Base-by-base conservation (phyloP, 2,113 vertebrate genomes). In the Jaculus jaculus region DNA sequence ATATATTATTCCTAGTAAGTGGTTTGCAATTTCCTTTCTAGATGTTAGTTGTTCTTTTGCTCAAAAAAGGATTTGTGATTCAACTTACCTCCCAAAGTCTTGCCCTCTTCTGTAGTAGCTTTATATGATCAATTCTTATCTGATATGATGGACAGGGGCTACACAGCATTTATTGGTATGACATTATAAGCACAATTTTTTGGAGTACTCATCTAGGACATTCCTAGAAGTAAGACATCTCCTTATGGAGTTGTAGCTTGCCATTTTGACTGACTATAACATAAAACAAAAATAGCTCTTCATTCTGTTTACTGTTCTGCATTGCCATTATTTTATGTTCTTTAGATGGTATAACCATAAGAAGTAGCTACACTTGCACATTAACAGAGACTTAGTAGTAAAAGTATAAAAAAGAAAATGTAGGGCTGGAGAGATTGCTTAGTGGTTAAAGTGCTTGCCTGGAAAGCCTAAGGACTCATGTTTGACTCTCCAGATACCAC, bases 1-100 rank as follows among this genome's bases (percentile, higher is more conserved):
- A 94, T 37, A 95, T 87, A 93, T 92, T 95, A 54, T 34, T 71
- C 39, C 74, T 94, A 92, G 79, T 89, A 90, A 72, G 24, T 93
- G 18, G 74, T 92, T 94, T 92, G 86, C 75, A 26, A 21, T 89
- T 95, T 91, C 66, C 84, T 79, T 92, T 89, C 84, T 91, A 37
- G n/a, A 21, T 87, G 16, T 47, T 73, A n/a, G 66, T 75, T 72
- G 3, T 82, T 94, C 60, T 72, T 91, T 8, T 88, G 60, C 26
- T 65, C 85, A 18, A 16, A 69, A 95, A 84, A 84, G 24, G 8
- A 89, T 90, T 87, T 84, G 34, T 37, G 37, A n/a, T 96, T 92
- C 84, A 66, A 47, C 86, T 51, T 84, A 58, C 15, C n/a, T 71
- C 47, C n/a, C 24, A 18, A 37, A 30, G 28, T 71, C 11, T 90